Evolutionary conservation across 30 jellyfish, hydroid and myxozoan species (phyloP), one percentile per base, ranked within the genome.

Genomic region (Cassiopea xamachana): DNA sequence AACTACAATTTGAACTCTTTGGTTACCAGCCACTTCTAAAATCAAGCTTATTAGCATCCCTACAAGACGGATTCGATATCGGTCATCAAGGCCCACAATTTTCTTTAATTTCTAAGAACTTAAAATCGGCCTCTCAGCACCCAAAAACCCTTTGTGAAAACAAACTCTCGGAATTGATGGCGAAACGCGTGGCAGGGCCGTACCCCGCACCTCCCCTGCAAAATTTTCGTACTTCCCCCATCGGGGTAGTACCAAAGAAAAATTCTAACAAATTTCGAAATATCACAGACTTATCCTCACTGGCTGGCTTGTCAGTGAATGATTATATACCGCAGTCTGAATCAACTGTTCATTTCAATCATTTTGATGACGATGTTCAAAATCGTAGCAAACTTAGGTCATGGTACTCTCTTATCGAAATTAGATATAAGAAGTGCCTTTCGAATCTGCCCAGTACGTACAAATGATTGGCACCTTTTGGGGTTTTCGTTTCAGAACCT

Each of bases 361-460:
- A 74, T 49, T 88, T 88, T 77, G 95, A 88, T 51, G 89, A 78
- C 49, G 95, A 86, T 16, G 84, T n/a, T 88, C 48, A 79, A 79
- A 6, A 55, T 88, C 46, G 85, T 88, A 5, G 60, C 78, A 2
- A 79, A 68, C 2, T 50, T 89, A 19, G 96, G 96, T 1, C 51
- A 61, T 1, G 79, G 89, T 46, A 51, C 88, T 47, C 77, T 50
- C 8, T 12, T 89, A 59, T 88, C 96, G 4, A 89, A 89, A 81
- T 49, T 89, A 10, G 96, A 88, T 60, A 69, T 88, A 9, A 45
- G 45, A 47, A 84, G 82, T 64, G 94, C 94, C 13, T 86, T 85
- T 72, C 2, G 93, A 48, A 49, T 85, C 7, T 85, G 90, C 51
- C 94, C 94, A 1, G 94, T 87, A 14, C 94, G 73, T 62, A 90